A percentile compares a stretch with the other conserved stretches of the same genome.
These are phyloP conservation scores for Natator depressus DNA, from an alignment of 2,113 vertebrate species.

Conservation along the genomic window DNA sequence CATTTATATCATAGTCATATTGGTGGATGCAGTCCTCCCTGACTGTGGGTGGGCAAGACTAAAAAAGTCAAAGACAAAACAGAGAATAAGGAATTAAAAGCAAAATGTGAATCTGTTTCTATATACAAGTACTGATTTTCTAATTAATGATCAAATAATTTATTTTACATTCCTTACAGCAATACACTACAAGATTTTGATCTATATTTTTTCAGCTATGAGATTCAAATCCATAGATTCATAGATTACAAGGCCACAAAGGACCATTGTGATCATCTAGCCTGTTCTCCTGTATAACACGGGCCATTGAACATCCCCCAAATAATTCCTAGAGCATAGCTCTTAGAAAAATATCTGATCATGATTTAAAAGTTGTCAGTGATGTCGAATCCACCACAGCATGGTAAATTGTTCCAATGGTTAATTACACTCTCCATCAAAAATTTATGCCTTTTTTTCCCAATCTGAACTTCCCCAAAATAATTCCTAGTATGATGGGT, in stretches of 20 bases:
- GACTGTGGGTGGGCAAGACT: fast-evolving
- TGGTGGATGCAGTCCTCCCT: not conserved
- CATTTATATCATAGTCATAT: not conserved
- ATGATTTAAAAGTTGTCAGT: not conserved
- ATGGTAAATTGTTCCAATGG: not conserved
- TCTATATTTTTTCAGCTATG: not conserved
- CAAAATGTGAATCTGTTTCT: not conserved
- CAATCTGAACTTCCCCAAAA: too few species aligned
- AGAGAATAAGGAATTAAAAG: not conserved
- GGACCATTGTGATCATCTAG: not conserved
- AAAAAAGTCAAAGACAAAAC: not conserved
- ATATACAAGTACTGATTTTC: not conserved
- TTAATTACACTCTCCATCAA: too few species aligned
- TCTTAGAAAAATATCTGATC: not conserved
- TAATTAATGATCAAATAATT: not conserved
- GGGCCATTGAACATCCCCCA: not conserved
- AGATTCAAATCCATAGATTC: not conserved
- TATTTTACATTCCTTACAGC: not conserved
- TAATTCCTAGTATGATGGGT: too few species aligned
- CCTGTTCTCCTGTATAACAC: not conserved
- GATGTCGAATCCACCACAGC: not conserved
- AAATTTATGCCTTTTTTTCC: too few species aligned
- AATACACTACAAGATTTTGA: not conserved
- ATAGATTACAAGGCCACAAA: not conserved
- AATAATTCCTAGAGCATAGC: not conserved